Percentiles rank a stretch among this genome's conserved stretches.
Evolutionary conservation across 1,140 invertebrate genomes (phyloP).

Genomic region (Neodiprion lecontei): DNA sequence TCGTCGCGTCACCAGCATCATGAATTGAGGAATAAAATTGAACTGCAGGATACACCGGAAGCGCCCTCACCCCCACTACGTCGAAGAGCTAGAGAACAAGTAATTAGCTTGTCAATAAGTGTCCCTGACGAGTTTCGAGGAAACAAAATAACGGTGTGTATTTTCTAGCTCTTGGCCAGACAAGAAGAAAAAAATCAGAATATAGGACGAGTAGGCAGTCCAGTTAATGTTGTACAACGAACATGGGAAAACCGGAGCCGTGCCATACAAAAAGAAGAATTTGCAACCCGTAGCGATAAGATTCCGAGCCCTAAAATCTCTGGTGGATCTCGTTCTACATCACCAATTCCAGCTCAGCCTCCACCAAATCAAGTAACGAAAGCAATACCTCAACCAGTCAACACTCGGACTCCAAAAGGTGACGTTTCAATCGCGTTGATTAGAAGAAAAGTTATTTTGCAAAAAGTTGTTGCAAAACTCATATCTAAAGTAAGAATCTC

Average conservation of each 20-base stretch:
- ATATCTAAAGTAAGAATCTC: not conserved
- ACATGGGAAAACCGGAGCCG: conserved; percentile 51
- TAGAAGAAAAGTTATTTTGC: conserved; percentile 39
- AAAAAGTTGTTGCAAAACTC: not conserved
- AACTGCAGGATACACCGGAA: not conserved
- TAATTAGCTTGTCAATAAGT: conserved; percentile 16
- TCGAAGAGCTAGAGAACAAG: conserved; percentile 41
- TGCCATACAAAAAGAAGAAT: conserved; percentile 35
- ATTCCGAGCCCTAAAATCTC: conserved; percentile 16
- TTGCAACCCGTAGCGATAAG: conserved; percentile 26
- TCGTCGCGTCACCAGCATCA: conserved; percentile 36
- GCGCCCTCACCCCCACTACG: conserved; percentile 58
- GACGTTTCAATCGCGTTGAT: conserved; percentile 42
- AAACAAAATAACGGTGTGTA: not conserved
- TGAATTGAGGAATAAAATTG: conserved; percentile 20
- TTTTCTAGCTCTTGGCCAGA: conserved; percentile 30
- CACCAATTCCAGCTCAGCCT: conserved; percentile 38
- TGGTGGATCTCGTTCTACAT: not conserved
- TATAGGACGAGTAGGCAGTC: conserved; percentile 31
- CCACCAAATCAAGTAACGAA: conserved; percentile 42
- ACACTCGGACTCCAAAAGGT: conserved; percentile 45
- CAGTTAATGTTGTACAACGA: conserved; percentile 49
- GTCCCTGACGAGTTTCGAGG: conserved; percentile 16
- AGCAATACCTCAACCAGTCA: conserved; percentile 56
- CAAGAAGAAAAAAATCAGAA: conserved; percentile 37